phyloP scores from a whole-genome alignment of 2,797 vertebrate species.

The Naso thynnoides region DNA sequence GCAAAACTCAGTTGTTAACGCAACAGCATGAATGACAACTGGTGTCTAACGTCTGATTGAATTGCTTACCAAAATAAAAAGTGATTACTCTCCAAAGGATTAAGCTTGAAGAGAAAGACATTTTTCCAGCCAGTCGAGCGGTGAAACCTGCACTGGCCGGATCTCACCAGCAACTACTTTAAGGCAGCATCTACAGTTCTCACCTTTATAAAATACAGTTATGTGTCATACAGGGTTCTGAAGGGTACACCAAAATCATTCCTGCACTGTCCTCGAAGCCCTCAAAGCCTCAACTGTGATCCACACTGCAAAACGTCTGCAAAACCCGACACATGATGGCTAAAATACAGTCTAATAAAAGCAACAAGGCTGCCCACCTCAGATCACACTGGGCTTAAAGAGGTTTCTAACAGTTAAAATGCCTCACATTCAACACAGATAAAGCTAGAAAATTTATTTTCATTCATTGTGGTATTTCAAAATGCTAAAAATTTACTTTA shows the following conservation, averaged over 20 bases:
- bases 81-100: constrained; percentile 67
- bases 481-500: constrained; percentile 51
- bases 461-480: constrained; percentile 40
- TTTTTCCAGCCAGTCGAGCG: constrained; percentile 38
- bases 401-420: constrained; percentile 59
- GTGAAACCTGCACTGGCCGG: constrained; percentile 51
- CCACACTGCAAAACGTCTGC: constrained; percentile 63
- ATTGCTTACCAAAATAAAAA: constrained; percentile 37
- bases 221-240: constrained; percentile 57
- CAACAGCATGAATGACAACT: constrained; percentile 53
- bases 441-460: constrained; percentile 55
- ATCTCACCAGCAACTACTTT: constrained; percentile 74
- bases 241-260: constrained; percentile 26
- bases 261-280: constrained; percentile 21
- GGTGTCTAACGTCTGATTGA: constrained; percentile 57
- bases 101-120: constrained; percentile 65
- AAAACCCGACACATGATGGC: constrained; percentile 65
- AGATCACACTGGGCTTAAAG: constrained; percentile 51
- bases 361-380: constrained; percentile 65
- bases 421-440: constrained; percentile 71
- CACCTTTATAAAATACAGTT: constrained; percentile 69
- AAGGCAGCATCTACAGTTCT: constrained; percentile 80
- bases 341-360: constrained; percentile 68
- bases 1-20: constrained; percentile 57
- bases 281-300: constrained; percentile 42